phyloP scores from a whole-genome alignment of 2,888 invertebrate species.

The Thera obeliscata region DNA sequence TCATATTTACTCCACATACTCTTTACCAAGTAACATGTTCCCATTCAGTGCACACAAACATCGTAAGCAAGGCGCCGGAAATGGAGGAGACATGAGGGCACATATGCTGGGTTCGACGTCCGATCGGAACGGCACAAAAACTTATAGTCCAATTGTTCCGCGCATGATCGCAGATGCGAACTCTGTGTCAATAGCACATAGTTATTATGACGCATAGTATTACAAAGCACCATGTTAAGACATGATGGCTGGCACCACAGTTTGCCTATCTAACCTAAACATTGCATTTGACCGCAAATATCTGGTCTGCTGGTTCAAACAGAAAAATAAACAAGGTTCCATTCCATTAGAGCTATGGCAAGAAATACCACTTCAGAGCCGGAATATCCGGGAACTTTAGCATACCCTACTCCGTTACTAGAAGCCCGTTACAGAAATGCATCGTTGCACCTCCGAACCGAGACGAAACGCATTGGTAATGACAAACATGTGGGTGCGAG shows the following conservation, averaged over 20 bases:
- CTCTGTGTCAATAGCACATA: constrained; percentile 6
- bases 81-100: constrained; percentile 42
- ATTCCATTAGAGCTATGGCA: constrained; percentile 10
- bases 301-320: neutral
- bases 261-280: neutral
- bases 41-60: constrained; percentile 32
- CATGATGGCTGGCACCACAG: neutral
- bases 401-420: constrained; percentile 16
- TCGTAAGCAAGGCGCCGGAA: constrained; percentile 45
- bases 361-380: constrained; percentile 12
- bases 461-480: constrained; percentile 43
- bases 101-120: constrained; percentile 59
- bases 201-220: constrained; percentile 23
- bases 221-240: neutral
- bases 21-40: constrained; percentile 22
- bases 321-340: constrained; percentile 8
- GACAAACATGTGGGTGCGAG: constrained; percentile 71
- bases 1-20: constrained; percentile 14
- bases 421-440: constrained; percentile 24
- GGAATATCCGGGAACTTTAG: constrained; percentile 23
- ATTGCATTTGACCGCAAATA: neutral
- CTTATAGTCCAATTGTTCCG: constrained; percentile 54
- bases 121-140: constrained; percentile 51
- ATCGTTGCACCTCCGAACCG: constrained; percentile 23
- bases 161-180: constrained; percentile 31